Percentiles rank a stretch among this genome's conserved stretches.
Conservation (phyloP, 2,888 invertebrate genomes). For the Pilophorus perplexus region DNA sequence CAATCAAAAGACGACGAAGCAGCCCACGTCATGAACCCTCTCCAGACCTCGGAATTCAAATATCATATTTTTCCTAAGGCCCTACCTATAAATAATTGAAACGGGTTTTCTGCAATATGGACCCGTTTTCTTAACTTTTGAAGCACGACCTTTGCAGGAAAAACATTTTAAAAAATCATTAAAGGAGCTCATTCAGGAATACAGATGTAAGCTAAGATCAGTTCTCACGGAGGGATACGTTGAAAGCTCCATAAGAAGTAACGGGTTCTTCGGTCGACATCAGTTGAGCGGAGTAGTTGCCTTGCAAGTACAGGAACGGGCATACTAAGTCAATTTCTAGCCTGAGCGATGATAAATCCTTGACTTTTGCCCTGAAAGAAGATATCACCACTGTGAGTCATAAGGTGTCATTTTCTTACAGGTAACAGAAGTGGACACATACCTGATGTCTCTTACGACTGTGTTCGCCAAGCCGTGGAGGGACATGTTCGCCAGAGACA, state of each 20-base stretch:
- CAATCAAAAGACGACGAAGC: no score
- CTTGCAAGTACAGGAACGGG: slow-evolving; percentile 11
- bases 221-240: slow-evolving; percentile 32
- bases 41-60: no score
- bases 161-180: no score
- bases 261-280: background rate
- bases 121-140: no score
- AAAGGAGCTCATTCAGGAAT: background rate
- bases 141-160: no score
- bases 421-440: background rate
- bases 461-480: slow-evolving; percentile 23
- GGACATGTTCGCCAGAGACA: background rate
- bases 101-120: no score
- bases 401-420: background rate
- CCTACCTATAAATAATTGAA: no score
- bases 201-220: no score
- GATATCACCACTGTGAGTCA: background rate
- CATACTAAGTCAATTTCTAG: slow-evolving; percentile 19
- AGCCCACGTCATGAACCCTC: no score
- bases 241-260: slow-evolving; percentile 19
- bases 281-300: slow-evolving; percentile 6
- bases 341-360: slow-evolving; percentile 6
- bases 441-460: slow-evolving; percentile 24
- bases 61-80: no score
- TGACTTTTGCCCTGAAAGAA: slow-evolving; percentile 17